Base-by-base conservation (phyloP, 1,140 invertebrate species). In the Penaeus japonicus region DNA sequence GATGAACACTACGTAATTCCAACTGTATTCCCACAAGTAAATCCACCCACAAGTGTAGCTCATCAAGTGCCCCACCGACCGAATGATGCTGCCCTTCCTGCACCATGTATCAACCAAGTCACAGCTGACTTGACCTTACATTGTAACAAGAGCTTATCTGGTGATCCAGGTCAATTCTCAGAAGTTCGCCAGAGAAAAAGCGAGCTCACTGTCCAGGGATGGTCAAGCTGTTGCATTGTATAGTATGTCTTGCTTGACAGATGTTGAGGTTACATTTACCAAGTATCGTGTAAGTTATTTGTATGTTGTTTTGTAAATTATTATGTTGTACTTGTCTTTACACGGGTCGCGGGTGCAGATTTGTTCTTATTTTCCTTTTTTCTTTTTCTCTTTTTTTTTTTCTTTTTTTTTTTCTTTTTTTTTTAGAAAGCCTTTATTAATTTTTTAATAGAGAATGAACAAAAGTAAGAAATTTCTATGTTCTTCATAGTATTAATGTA, bases 191-290 rank as follows among this genome's bases (percentile, higher is more conserved):
- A 47, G 35, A 30, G n/a, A n/a, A 53, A 75, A 27, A 20, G 39
- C 47, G 53, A 47, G 4, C 22, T 27, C 35, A 47, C 15, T 35
- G n/a, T 65, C 62, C 53, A n/a, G 83, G 24, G 39, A 65, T 73
- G 53, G 65, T 75, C 53, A 30, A 75, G 62, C 83, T 55, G 30
- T 84, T 84, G 35, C 62, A 84, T 75, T 27, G 65, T 84, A 53
- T 75, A 75, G 32, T 75, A 70, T 47, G 53, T 75, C 75, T 75
- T 39, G 47, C 39, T 54, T 75, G 30, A 62, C 30, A 70, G 65
- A 59, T 30, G 83, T 84, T 84, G 70, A 27, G 75, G 70, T 84
- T 84, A 84, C 70, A 79, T 79, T 79, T 79, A 53, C 77, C 77
- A 79, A 79, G 77, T 79, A 53, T 79, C 39, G 47, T 79, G 77